A percentile compares a stretch with the other conserved stretches of the same genome.
These are phyloP conservation scores for Notiomystis cincta DNA, from an alignment of 2,113 vertebrate genomes.

Conservation along the genomic window DNA sequence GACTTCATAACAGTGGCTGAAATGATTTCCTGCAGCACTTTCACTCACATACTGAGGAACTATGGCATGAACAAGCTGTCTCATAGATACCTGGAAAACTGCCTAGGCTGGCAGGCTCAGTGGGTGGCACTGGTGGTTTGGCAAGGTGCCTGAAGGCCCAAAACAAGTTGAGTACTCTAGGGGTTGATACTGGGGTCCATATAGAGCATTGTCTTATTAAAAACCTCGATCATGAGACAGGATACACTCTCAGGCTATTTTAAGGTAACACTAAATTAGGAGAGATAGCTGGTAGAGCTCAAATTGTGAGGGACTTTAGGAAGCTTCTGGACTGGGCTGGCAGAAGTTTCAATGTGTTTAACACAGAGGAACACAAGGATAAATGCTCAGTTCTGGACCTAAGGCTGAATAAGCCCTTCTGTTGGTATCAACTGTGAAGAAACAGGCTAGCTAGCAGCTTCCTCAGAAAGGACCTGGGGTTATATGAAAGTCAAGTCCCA, in stretches of 20 bases:
- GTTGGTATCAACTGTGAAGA: background rate
- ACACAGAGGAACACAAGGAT: background rate
- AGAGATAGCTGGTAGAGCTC: background rate
- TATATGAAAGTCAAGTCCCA: background rate
- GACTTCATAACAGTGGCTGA: background rate
- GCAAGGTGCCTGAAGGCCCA: background rate
- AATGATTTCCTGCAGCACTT: background rate
- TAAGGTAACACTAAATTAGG: accelerated
- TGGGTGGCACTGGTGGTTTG: background rate
- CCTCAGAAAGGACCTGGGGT: background rate
- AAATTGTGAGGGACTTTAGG: background rate
- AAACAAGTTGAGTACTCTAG: background rate
- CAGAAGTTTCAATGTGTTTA: background rate
- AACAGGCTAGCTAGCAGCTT: background rate
- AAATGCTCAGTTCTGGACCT: background rate
- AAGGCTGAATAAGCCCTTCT: background rate
- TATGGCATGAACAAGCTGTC: background rate
- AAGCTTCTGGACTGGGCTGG: background rate
- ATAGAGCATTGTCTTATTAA: background rate
- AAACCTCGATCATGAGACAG: background rate
- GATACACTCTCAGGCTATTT: background rate
- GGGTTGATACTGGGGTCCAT: background rate
- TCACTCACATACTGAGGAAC: background rate
- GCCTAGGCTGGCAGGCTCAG: background rate
- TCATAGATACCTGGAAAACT: background rate